Evolutionary conservation across 2,888 invertebrate species (phyloP).

Genomic region (Minunthozetes semirufus): DNA sequence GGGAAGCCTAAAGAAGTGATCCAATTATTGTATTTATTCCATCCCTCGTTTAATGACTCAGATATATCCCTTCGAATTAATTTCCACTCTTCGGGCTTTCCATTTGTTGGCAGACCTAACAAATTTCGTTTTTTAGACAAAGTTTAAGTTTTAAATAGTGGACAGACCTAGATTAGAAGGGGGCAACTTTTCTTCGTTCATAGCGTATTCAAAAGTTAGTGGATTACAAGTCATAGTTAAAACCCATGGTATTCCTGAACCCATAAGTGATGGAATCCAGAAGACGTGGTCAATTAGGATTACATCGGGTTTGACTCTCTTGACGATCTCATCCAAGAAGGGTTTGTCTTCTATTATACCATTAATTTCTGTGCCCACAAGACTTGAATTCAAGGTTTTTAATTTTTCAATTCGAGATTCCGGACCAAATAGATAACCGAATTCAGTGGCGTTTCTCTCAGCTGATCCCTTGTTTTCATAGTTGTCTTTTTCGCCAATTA

Average conservation of each 20-base stretch:
- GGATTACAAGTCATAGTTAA: not conserved
- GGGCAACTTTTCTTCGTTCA: not conserved
- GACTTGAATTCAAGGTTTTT: not conserved
- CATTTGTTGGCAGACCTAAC: slow-evolving; percentile 12
- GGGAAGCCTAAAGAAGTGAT: slow-evolving; percentile 23
- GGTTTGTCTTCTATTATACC: not conserved
- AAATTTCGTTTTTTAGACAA: no score
- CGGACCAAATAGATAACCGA: not conserved
- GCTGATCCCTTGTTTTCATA: not conserved
- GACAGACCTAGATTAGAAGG: not conserved
- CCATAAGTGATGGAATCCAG: slow-evolving; percentile 9
- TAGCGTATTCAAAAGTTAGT: not conserved
- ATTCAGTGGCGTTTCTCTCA: not conserved
- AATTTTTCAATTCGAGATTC: not conserved
- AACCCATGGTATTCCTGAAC: slow-evolving; percentile 27
- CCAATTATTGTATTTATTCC: no score
- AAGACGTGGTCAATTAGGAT: slow-evolving; percentile 4
- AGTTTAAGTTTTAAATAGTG: no score
- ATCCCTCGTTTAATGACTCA: no score
- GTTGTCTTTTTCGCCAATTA: not conserved
- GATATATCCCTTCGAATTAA: no score
- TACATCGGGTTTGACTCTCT: slow-evolving; percentile 14
- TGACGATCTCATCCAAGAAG: not conserved
- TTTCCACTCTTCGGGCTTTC: not conserved
- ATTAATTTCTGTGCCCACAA: not conserved